Evolutionary conservation across 1,140 invertebrate genomes (phyloP), one percentile per base, ranked within the genome.

Genomic region (Lasaia peninsularis): DNA sequence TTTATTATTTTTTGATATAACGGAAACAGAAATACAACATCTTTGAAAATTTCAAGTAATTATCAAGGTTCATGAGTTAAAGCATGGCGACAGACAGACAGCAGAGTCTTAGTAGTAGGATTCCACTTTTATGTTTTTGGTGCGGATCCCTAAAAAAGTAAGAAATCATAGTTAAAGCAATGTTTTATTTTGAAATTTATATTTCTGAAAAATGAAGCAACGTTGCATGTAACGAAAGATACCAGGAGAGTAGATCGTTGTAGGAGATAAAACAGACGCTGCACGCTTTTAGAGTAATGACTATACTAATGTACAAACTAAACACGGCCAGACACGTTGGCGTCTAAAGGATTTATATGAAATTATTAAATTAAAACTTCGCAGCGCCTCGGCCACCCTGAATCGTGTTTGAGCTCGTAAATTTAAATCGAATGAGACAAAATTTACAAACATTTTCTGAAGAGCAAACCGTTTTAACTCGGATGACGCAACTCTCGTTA

Each of bases 401-500:
- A 48, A 21, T 48, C 44, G 44, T 48, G 44, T 48, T 48, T 48
- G 10, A 48, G 18, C 44, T 18, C 21, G 20, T 48, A 48, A 48
- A 48, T 48, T 48, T 48, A 48, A 48, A 48, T 48, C 44, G 44
- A 48, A 48, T 48, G 44, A 48, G 40, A 48, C 18, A 1, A n/a
- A 48, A 48, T 48, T 48, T 48, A 48, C 20, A 48, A 48, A 48
- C 20, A 48, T 48, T 44, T 48, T 48, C 20, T 20, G 11, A n/a
- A 48, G 18, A 7, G 44, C 44, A 20, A 21, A 48, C 44, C 1
- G 2, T 2, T 21, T 48, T 48, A 48, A 11, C 11, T 48, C 10
- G 5, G 20, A 48, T 48, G 11, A 28, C 24, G 8, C n/a, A 48
- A 37, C 12, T 11, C 35, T 12, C 35, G 12, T 37, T 37, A 37